Conservation (phyloP, 2,888 invertebrate species). For the Ceraclea dissimilis region DNA sequence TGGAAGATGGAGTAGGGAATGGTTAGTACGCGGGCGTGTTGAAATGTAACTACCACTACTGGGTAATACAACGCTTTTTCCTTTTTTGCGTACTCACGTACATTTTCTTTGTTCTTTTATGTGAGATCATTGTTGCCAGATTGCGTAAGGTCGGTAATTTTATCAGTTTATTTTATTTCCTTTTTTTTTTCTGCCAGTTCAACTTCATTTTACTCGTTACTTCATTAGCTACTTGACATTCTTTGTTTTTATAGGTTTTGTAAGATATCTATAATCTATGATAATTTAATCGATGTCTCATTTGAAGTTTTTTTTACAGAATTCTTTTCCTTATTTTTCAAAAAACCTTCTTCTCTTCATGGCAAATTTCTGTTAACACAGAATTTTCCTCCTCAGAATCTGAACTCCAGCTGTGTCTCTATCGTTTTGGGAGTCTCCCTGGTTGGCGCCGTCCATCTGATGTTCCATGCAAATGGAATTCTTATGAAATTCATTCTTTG, state of each 20-base stretch:
- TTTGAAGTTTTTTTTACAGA: no score
- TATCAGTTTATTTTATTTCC: background rate
- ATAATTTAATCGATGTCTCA: no score
- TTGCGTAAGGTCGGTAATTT: background rate
- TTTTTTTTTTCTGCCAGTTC: background rate
- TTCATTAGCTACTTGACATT: background rate
- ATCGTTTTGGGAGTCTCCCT: no score
- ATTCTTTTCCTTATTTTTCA: no score
- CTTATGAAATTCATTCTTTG: background rate
- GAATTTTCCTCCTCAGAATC: no score
- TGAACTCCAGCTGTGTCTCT: no score
- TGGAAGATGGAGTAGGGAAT: background rate
- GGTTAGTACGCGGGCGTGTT: no score
- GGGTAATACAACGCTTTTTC: constrained; percentile 1
- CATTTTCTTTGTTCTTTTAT: constrained; percentile 4
- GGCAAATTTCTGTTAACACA: no score
- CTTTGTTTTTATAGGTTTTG: background rate
- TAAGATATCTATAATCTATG: background rate
- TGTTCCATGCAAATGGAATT: no score
- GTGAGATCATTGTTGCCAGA: constrained; percentile 2
- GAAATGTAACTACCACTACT: background rate
- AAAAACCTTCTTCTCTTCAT: no score
- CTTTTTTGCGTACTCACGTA: constrained; percentile 9
- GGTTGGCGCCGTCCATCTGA: no score
- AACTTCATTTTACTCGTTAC: background rate